Conservation (phyloP, 2,797 vertebrate species). For the Dicrostonyx torquatus region DNA sequence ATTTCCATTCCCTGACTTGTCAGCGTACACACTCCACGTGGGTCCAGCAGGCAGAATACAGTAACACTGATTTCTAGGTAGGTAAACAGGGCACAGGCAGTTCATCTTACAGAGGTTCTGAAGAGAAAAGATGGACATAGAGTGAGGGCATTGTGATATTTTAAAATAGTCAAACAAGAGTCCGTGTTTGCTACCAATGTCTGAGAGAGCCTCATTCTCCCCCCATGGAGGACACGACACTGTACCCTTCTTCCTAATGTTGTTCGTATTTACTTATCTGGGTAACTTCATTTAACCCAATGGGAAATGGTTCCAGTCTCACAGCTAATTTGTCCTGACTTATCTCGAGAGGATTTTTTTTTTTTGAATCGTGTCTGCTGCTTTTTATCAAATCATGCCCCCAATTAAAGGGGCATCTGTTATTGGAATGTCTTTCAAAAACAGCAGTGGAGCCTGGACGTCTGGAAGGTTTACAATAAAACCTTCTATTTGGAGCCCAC, state of each 20-base stretch:
- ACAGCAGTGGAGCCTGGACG: conserved; percentile 74
- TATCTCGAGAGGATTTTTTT: conserved; percentile 60
- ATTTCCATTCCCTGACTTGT: background rate
- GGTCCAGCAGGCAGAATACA: background rate
- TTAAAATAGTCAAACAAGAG: conserved; percentile 38
- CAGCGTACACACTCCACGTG: background rate
- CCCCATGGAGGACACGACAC: background rate
- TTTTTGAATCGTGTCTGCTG: conserved; percentile 70
- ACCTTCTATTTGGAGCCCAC: conserved; percentile 71
- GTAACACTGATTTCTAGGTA: background rate
- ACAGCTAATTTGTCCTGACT: conserved; percentile 72
- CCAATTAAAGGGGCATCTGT: conserved; percentile 75
- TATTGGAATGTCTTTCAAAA: conserved; percentile 77
- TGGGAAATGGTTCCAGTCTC: conserved; percentile 74
- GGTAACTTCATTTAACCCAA: conserved; percentile 73
- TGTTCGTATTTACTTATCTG: conserved; percentile 69
- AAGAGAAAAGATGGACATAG: background rate
- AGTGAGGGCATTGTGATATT: background rate
- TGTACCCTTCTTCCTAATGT: conserved; percentile 18
- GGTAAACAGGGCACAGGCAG: background rate
- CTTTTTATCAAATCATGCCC: conserved; percentile 73
- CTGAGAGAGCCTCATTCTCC: background rate
- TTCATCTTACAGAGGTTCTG: background rate
- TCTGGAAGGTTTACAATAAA: conserved; percentile 76
- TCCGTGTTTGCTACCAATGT: background rate